Evolutionary conservation across 2,113 vertebrate species (phyloP), one percentile per base, ranked within the genome.

Genomic region (Oophaga pumilio): DNA sequence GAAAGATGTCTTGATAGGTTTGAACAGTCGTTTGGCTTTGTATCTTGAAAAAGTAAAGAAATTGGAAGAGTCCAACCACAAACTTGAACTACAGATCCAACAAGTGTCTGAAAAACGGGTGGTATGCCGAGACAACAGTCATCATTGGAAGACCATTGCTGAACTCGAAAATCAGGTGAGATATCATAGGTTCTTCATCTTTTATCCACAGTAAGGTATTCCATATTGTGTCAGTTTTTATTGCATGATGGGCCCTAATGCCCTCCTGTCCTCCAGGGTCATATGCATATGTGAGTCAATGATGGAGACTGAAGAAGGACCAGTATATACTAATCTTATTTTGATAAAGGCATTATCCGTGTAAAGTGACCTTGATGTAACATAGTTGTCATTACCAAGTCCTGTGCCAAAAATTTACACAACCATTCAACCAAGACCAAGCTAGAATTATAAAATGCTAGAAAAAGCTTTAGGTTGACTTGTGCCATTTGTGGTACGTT

Each of bases 1-100:
- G 88, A 95, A 95, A 90, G 0, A 60, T 7, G 92, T 91, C 71
- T 93, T 95, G 94, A 92, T 94, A 89, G 92, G 93, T 90, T 94
- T 95, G 73, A 95, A 95, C 62, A 90, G 92, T 56, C 94, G 94
- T 8, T 88, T 95, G 92, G 92, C 93, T 10, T 50, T 82, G 7
- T 95, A 95, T 89, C 89, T 95, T 89, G 85, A 91, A 12, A 88
- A 91, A 90, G 87, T 95, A 71, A 89, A 17, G 77, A 84, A 87
- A 10, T 88, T 95, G 84, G 93, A 94, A 86, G 2, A 56, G 0
- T 90, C 93, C 87, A 95, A 95, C 84, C 74, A 2, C 20, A 89
- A 89, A 53, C 85, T 89, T 17, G 83, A 89, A 50, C 20, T 2
- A 56, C 77, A 85, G n/a, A 89, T 89, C 66, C 56, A 81, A 53